These are phyloP conservation scores for Neogobius melanostomus DNA, from an alignment of 2,113 vertebrate genomes.

Conservation along the genomic window DNA sequence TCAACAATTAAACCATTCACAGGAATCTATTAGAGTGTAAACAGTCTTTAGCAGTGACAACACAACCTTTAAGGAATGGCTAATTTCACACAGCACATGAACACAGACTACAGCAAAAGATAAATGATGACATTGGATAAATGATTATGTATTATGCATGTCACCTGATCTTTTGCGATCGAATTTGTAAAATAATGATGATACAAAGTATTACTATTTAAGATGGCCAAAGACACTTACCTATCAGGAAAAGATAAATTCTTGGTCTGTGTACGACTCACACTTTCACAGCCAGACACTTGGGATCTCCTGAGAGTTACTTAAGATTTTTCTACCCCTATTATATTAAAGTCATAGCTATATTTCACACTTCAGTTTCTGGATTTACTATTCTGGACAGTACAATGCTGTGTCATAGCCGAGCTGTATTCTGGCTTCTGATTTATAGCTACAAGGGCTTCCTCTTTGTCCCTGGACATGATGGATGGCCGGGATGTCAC, in stretches of 20 bases:
- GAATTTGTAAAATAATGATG: no score
- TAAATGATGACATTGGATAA: no score
- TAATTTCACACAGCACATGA: neutral
- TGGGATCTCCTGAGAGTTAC: no score
- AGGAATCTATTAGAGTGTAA: neutral
- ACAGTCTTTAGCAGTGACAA: neutral
- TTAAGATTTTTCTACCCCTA: neutral
- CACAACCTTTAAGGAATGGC: neutral
- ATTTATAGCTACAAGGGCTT: slow-evolving; percentile 79
- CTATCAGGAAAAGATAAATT: no score
- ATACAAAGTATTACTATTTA: no score
- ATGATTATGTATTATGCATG: no score
- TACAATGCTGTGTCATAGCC: slow-evolving; percentile 49
- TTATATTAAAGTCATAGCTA: slow-evolving; percentile 1
- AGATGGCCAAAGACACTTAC: no score
- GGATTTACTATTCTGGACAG: neutral
- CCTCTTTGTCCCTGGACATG: slow-evolving; percentile 77
- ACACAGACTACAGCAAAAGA: neutral
- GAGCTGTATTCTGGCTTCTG: slow-evolving; percentile 74
- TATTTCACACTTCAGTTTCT: slow-evolving; percentile 1
- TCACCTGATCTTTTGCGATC: no score
- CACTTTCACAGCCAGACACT: neutral
- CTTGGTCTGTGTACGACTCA: no score
- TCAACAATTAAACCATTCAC: slow-evolving; percentile 23
- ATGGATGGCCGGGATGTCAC: slow-evolving; percentile 84